These are phyloP conservation scores for Zapus hudsonius DNA, from an alignment of 2,113 vertebrate species.

Conservation along the genomic window DNA sequence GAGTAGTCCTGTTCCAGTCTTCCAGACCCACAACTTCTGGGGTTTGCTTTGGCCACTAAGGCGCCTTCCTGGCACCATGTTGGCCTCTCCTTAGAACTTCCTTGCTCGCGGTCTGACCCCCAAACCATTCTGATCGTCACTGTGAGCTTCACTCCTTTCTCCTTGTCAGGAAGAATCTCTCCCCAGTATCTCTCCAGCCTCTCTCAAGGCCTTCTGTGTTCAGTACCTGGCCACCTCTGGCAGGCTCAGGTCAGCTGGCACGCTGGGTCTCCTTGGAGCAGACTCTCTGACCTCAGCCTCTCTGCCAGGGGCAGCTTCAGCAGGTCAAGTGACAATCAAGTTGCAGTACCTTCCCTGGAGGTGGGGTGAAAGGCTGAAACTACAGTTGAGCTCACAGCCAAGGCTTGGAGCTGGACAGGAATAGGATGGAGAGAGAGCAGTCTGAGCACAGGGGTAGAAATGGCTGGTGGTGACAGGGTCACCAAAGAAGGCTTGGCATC, in stretches of 20 bases:
- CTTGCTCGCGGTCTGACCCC: neutral
- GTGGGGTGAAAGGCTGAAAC: neutral
- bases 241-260: neutral
- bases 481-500: neutral
- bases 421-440: neutral
- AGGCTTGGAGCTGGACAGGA: neutral
- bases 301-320: neutral
- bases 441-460: neutral
- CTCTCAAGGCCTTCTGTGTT: neutral
- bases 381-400: neutral
- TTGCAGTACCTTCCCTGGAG: neutral
- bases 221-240: neutral
- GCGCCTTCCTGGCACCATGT: neutral
- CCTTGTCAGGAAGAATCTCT: neutral
- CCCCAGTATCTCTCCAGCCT: neutral
- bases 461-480: neutral
- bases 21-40: rapidly evolving
- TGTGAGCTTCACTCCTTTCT: neutral
- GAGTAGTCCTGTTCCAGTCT: neutral
- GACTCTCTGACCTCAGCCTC: neutral
- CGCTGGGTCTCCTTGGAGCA: neutral
- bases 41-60: neutral
- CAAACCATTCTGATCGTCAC: too few relatives aligned
- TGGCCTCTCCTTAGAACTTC: neutral
- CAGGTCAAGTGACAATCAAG: neutral